Evolutionary conservation across 2,797 vertebrate genomes (phyloP).

Genomic region (Myripristis murdjan): DNA sequence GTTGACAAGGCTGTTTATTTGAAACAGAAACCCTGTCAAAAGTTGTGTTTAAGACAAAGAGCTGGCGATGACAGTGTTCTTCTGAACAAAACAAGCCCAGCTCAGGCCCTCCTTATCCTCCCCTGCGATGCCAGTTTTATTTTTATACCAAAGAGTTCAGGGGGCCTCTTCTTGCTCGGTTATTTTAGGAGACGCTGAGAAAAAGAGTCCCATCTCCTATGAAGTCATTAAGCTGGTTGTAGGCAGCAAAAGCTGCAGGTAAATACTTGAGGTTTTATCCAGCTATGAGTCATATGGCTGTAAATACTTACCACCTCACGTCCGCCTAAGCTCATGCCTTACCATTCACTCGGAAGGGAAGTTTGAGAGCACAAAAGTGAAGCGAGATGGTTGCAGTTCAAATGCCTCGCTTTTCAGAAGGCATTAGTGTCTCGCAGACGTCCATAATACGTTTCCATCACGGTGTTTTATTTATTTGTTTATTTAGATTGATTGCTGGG

Average conservation of each 20-base stretch:
- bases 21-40: slow-evolving; percentile 82
- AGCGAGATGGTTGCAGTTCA: slow-evolving; percentile 18
- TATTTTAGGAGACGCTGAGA: slow-evolving; percentile 79
- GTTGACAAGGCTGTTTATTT: slow-evolving; percentile 74
- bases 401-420: slow-evolving; percentile 29
- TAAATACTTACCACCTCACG: slow-evolving; percentile 77
- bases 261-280: slow-evolving; percentile 81
- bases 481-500: slow-evolving; percentile 37
- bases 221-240: slow-evolving; percentile 81
- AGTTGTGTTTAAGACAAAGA: slow-evolving; percentile 78
- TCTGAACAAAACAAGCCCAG: slow-evolving; percentile 71
- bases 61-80: slow-evolving; percentile 66
- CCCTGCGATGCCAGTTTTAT: slow-evolving; percentile 68
- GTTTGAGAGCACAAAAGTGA: slow-evolving; percentile 32
- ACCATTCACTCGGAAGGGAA: slow-evolving; percentile 44
- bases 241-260: slow-evolving; percentile 81
- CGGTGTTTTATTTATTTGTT: slow-evolving; percentile 27
- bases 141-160: slow-evolving; percentile 81
- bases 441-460: slow-evolving; percentile 4
- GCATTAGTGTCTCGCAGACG: not conserved
- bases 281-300: slow-evolving; percentile 75
- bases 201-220: slow-evolving; percentile 67
- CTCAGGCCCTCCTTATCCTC: slow-evolving; percentile 64
- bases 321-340: slow-evolving; percentile 48
- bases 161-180: slow-evolving; percentile 67